Evolutionary conservation across 2,797 vertebrate genomes (phyloP).

Genomic region (Nothura maculosa): DNA sequence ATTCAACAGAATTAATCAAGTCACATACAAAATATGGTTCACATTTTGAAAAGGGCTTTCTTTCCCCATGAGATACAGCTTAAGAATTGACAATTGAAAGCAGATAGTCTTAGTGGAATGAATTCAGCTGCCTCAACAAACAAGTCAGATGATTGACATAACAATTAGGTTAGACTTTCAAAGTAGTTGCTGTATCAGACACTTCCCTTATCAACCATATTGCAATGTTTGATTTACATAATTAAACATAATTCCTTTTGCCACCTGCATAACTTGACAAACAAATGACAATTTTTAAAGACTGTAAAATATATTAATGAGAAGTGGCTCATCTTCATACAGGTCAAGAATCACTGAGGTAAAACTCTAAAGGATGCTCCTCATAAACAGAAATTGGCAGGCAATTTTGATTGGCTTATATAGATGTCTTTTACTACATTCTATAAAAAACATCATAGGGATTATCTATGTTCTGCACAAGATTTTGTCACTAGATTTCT

Average conservation of each 20-base stretch:
- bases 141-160: conserved; percentile 44
- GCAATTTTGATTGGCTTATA: not conserved
- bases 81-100: conserved; percentile 44
- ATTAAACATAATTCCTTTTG: conserved; percentile 53
- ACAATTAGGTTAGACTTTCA: conserved; percentile 8
- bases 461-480: not conserved
- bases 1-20: conserved; percentile 55
- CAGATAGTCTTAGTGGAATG: conserved; percentile 11
- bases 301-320: not conserved
- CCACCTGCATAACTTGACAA: not conserved
- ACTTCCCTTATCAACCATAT: not conserved
- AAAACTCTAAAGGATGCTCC: not conserved
- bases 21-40: not conserved
- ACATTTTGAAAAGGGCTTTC: not conserved
- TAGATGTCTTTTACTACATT: not conserved
- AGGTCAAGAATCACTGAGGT: not conserved
- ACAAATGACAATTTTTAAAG: not conserved
- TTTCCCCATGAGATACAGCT: not conserved
- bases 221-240: conserved; percentile 42
- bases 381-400: not conserved
- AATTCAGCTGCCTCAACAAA: conserved; percentile 27
- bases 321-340: not conserved
- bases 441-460: not conserved
- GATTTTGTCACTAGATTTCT: not conserved
- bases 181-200: not conserved